Base-by-base conservation (phyloP, 2,113 vertebrate species). In the Odontophorus gujanensis region DNA sequence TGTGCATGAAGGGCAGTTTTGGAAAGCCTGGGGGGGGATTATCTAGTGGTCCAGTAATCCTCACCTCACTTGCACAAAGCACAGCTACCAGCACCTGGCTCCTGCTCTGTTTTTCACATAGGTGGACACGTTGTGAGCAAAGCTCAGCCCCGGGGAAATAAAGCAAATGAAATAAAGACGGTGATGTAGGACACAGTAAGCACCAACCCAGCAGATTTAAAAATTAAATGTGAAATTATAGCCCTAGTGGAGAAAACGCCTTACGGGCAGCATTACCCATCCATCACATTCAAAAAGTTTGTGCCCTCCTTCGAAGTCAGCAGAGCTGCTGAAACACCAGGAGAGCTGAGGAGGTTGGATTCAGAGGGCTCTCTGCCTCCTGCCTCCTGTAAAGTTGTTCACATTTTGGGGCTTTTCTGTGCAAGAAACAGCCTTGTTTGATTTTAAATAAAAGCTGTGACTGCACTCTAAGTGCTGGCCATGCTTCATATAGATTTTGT, bases 111-210 rank as follows among this genome's bases (percentile, higher is more conserved):
- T 77, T 25, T 34, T 66, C 43, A 40, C 68, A 38, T 78, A 83
- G 67, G 57, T 83, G 68, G 81, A 53, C 68, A 36, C 58, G n/a
- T 67, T 8, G 47, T 34, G 4, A 22, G 43, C 58, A 53, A 76
- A 81, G 42, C 89, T 90, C 58, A 83, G 63, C 94, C 81, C 92
- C 30, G 21, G 65, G 74, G 89, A 87, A 95, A 95, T 77, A 87
- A 92, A 76, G 38, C 58, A n/a, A 76, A 72, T 34, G 53, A 80
- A 93, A 83, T 80, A 11, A 66, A 76, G 85, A 51, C 2, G 21
- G 34, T 83, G 81, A 83, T 92, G 89, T 71, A 92, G 89, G 81
- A 73, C 3, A 38, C 74, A 92, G 77, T 93, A 95, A 76, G 45
- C 58, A 66, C 57, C 82, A 75, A 66, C 21, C n/a, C 81, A 87